Evolutionary conservation across 2,113 vertebrate species (phyloP).

Genomic region (Recurvirostra avosetta): DNA sequence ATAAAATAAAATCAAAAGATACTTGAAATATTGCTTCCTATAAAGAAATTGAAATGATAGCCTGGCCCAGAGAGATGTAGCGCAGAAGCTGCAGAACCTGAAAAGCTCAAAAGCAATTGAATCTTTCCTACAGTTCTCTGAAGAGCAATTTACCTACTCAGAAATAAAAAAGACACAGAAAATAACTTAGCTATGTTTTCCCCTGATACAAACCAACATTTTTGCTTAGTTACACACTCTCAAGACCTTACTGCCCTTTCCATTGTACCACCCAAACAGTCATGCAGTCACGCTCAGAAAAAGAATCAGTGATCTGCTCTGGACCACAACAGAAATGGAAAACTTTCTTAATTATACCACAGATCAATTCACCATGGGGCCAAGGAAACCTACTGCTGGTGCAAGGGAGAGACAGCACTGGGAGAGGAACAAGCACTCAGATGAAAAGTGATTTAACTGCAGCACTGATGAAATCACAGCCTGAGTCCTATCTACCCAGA

Average conservation of each 20-base stretch:
- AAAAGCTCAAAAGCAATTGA: background rate
- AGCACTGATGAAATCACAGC: background rate
- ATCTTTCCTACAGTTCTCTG: background rate
- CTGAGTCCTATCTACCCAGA: background rate
- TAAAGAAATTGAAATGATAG: background rate
- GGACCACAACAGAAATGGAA: background rate
- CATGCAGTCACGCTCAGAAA: background rate
- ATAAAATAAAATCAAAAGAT: background rate
- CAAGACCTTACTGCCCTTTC: background rate
- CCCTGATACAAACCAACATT: background rate
- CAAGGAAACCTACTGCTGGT: background rate
- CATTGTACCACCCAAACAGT: background rate
- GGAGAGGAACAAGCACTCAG: background rate
- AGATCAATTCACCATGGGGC: rapidly evolving
- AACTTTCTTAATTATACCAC: background rate
- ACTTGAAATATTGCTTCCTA: background rate
- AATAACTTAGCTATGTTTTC: background rate
- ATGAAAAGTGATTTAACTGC: background rate
- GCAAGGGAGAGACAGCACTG: background rate
- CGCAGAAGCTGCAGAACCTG: background rate
- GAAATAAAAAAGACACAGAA: background rate
- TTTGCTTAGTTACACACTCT: background rate
- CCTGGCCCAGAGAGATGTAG: background rate
- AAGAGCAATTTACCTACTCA: background rate
- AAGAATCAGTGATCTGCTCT: background rate